Base-by-base conservation (phyloP, 2,113 vertebrate species). In the Ochotona curzoniae region DNA sequence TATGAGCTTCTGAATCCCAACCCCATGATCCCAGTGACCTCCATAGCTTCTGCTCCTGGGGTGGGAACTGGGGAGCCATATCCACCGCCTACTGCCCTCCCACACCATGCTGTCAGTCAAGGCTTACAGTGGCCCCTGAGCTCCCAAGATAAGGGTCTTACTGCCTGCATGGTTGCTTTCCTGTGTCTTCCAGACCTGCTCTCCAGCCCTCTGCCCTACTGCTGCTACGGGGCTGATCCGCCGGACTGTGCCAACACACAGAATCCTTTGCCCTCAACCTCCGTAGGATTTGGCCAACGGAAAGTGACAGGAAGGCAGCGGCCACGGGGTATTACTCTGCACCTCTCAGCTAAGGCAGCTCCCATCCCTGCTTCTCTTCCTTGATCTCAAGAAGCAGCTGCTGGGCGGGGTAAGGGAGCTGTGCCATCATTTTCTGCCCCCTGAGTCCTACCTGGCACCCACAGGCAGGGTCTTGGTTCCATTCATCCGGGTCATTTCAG, bases 121-220 rank as follows among this genome's bases (percentile, higher is more conserved):
- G 32, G 18, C 7, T 63, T 67, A 2, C 30, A 60, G 20, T 1
- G 13, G 21, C n/a, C 30, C 0, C 54, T 38, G 0, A 1, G 11
- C 26, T 18, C 20, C 71, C 28, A 49, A 80, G 26, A 28, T 9
- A 8, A 12, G 32, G 18, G 26, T 54, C 44, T 69, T 47, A 5
- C 7, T n/a, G 76, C 13, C 6, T 4, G 14, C 15, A 4, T 21
- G 28, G 54, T 18, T 1, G 4, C 21, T 8, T 61, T n/a, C 28
- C n/a, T 23, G 0, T 20, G 8, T 86, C 21, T 83, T 44, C 11
- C 38, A 44, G 38, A 44, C 38, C 6, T 44, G 6, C 38, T 44
- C 32, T 44, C 49, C 1, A 11, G 25, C 20, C 60, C 9, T 2
- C 1, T 51, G 35, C 23, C 61, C 51, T 54, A 79, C 9, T n/a